Percentiles rank a stretch among this genome's conserved stretches.
These are phyloP conservation scores for Zosterops japonicus DNA, from an alignment of 2,113 vertebrate species.

Conservation along the genomic window DNA sequence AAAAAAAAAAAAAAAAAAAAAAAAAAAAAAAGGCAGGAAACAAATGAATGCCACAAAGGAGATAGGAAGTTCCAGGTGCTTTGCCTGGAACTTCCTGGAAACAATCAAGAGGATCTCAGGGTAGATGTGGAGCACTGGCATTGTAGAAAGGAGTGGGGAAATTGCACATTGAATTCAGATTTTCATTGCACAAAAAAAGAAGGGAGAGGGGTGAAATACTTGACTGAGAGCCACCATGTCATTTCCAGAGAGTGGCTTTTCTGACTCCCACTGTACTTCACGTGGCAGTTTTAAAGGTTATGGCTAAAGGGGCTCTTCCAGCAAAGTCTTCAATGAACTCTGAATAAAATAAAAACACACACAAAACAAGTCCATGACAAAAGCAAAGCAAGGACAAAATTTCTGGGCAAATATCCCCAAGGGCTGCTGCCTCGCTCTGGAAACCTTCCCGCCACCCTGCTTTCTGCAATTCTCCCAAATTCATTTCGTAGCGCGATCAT, in stretches of 20 bases:
- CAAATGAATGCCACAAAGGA: fast-evolving
- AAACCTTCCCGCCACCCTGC: not conserved
- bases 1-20: not conserved
- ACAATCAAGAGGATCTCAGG: not conserved
- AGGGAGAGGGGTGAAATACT: not conserved
- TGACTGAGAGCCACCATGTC: fast-evolving
- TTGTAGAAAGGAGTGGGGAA: not conserved
- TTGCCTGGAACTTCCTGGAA: not conserved
- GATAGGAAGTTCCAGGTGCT: not conserved
- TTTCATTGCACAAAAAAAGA: not conserved
- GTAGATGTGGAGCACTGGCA: not conserved
- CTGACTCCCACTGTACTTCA: not conserved
- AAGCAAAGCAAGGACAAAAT: not conserved
- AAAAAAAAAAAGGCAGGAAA: not conserved
- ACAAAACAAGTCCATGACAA: fast-evolving
- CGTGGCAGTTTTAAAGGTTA: conserved; percentile 29
- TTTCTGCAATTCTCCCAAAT: not conserved
- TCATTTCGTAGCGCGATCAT: not conserved
- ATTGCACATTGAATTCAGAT: not conserved
- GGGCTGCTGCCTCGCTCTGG: not conserved
- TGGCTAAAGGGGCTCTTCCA: not conserved
- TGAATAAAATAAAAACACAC: not conserved
- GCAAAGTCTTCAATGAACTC: not conserved
- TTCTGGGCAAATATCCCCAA: not conserved
- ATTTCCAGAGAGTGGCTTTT: not conserved